Conservation (phyloP, 2,113 vertebrate genomes). For the Zosterops borbonicus region DNA sequence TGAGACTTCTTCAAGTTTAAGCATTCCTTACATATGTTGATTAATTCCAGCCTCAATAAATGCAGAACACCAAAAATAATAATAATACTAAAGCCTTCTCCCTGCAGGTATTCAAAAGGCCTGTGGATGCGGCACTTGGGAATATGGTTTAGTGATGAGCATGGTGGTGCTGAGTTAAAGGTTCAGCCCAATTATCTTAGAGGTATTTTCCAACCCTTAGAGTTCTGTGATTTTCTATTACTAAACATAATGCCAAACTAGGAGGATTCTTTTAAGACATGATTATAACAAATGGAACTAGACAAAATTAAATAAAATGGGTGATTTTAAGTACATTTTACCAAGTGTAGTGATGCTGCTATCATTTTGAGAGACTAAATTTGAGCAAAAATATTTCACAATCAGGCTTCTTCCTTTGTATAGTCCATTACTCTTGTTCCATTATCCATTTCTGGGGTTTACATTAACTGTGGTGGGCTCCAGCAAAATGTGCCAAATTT, state of each 20-base stretch:
- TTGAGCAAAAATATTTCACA: not conserved
- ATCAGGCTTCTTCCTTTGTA: not conserved
- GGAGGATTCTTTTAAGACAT: not conserved
- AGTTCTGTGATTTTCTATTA: not conserved
- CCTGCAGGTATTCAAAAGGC: not conserved
- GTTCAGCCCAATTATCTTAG: not conserved
- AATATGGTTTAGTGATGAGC: not conserved
- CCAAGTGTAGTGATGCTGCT: not conserved
- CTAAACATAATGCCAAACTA: not conserved
- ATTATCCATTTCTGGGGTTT: not conserved
- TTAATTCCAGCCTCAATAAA: not conserved
- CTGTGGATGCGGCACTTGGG: not conserved
- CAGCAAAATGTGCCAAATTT: not conserved
- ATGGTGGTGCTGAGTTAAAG: not conserved
- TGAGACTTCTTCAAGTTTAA: not conserved
- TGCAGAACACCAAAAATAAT: not conserved
- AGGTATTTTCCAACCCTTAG: not conserved
- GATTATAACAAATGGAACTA: not conserved
- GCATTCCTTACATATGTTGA: not conserved
- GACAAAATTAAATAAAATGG: not conserved
- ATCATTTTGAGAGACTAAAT: not conserved
- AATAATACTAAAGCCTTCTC: not conserved
- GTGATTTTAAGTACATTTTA: not conserved
- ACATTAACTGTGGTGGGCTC: not conserved
- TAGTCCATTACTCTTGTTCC: not conserved